phyloP scores from a whole-genome alignment of 2,888 invertebrate species.

The Hipparchia semele region DNA sequence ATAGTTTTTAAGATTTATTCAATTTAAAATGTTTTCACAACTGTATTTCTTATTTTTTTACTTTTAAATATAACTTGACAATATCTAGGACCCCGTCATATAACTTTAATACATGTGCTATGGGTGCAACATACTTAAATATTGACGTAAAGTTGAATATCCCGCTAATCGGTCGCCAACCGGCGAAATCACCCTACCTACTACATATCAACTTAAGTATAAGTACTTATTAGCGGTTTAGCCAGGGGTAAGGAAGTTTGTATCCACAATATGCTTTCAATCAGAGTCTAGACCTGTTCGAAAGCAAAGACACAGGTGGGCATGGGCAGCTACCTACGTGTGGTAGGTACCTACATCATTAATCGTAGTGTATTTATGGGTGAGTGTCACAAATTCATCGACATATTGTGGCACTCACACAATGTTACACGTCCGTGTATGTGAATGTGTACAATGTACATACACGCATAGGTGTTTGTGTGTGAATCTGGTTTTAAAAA shows the following conservation, averaged over 20 bases:
- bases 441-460: constrained; percentile 22
- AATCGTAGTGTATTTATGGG: constrained; percentile 2
- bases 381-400: constrained; percentile 13
- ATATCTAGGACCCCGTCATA: no score
- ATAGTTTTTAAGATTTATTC: no score
- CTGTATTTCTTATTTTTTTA: no score
- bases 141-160: no score
- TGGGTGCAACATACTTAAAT: no score
- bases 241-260: background rate
- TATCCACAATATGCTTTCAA: background rate
- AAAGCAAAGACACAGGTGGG: background rate
- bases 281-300: background rate
- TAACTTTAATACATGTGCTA: no score
- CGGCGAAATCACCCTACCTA: no score
- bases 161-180: no score
- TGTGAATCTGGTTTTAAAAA: constrained; percentile 68
- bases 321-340: background rate
- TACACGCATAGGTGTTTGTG: constrained; percentile 45
- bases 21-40: no score
- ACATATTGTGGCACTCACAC: constrained; percentile 18
- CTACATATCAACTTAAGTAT: no score
- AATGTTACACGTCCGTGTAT: constrained; percentile 17
- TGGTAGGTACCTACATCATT: background rate
- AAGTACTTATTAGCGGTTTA: no score
- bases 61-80: no score